Conservation (phyloP, 2,797 vertebrate genomes). For the Saxicola maurus region DNA sequence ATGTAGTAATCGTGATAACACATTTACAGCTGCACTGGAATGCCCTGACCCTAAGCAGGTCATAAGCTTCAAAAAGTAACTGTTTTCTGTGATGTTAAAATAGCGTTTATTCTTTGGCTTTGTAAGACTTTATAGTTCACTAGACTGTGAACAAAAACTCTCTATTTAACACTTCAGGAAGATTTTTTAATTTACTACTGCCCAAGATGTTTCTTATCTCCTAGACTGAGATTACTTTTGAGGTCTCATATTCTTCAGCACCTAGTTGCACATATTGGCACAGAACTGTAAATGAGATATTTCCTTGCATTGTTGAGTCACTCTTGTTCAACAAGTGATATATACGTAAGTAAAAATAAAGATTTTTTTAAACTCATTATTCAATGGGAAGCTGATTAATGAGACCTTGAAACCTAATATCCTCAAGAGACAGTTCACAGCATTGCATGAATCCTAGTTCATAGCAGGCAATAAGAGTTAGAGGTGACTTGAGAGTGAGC, state of each 20-base stretch:
- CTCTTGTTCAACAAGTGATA: not conserved
- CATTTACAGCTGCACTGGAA: not conserved
- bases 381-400: not conserved
- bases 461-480: not conserved
- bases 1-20: not conserved
- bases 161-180: not conserved
- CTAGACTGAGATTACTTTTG: not conserved
- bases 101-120: not conserved
- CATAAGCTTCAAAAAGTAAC: not conserved
- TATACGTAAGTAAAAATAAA: not conserved
- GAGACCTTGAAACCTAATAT: not conserved
- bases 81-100: not conserved
- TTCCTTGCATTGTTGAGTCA: not conserved
- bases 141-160: not conserved
- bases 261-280: not conserved
- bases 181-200: not conserved
- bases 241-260: not conserved
- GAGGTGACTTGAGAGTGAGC: not conserved
- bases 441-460: not conserved
- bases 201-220: not conserved
- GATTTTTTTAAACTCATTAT: not conserved
- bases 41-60: not conserved
- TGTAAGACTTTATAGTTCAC: not conserved
- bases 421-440: not conserved
- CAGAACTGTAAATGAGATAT: not conserved